Percentiles rank a stretch among this genome's conserved stretches.
Conservation (phyloP, 2,888 invertebrate genomes). For the Scrobipalpa atriplicella region DNA sequence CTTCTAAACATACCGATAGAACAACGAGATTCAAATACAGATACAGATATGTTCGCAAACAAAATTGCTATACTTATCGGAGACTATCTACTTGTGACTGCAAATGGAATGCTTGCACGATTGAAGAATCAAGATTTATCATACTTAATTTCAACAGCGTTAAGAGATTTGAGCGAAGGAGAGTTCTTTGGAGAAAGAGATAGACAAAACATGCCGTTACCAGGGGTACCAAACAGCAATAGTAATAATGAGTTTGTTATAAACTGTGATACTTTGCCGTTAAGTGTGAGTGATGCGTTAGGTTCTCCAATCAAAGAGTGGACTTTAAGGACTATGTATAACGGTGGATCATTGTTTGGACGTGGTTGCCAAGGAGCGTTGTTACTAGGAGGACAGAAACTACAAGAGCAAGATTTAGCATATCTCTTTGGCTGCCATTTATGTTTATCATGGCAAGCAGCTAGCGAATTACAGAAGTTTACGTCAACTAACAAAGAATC, state of each 20-base stretch:
- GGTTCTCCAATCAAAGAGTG: slow-evolving; percentile 86
- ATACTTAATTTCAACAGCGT: slow-evolving; percentile 90
- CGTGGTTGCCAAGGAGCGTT: slow-evolving; percentile 92
- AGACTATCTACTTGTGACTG: slow-evolving; percentile 92
- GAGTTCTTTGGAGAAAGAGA: slow-evolving; percentile 91
- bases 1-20: slow-evolving; percentile 72
- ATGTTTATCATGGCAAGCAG: slow-evolving; percentile 91
- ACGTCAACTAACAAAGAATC: slow-evolving; percentile 82
- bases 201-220: slow-evolving; percentile 88
- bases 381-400: slow-evolving; percentile 86
- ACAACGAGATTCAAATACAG: slow-evolving; percentile 77
- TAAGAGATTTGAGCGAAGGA: slow-evolving; percentile 91
- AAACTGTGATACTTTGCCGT: slow-evolving; percentile 62
- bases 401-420: slow-evolving; percentile 86
- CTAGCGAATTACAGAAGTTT: slow-evolving; percentile 64
- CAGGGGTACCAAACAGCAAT: slow-evolving; percentile 79
- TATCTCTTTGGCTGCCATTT: slow-evolving; percentile 91
- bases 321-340: slow-evolving; percentile 87
- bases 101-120: slow-evolving; percentile 90
- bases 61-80: slow-evolving; percentile 94
- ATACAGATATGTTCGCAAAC: slow-evolving; percentile 92
- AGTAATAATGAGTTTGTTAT: slow-evolving; percentile 56
- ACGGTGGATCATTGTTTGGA: slow-evolving; percentile 85
- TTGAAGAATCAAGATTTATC: slow-evolving; percentile 88
- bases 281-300: slow-evolving; percentile 62